Evolutionary conservation across 64 coral and sea anemone genomes (phyloP).

Genomic region (Pocillopora verrucosa): DNA sequence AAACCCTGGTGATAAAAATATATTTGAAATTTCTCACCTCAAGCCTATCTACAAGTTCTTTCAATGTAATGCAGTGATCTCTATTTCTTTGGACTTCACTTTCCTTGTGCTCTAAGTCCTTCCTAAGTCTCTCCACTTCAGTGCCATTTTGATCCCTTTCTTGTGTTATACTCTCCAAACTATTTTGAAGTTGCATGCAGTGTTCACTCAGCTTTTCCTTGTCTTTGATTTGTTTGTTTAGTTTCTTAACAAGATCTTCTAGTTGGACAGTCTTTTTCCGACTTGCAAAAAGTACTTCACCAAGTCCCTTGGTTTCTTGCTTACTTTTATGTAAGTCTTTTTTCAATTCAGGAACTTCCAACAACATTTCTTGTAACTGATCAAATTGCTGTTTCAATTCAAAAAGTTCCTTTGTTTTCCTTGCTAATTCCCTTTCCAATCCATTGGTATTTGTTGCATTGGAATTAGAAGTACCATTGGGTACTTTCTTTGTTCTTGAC

Average conservation of each 20-base stretch:
- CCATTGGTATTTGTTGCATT: background rate
- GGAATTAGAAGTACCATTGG: background rate
- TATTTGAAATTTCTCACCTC: background rate
- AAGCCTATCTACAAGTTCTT: constrained; percentile 29
- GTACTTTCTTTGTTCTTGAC: background rate
- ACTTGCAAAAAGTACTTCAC: constrained; percentile 43
- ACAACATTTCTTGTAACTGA: constrained; percentile 66
- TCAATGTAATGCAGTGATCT: constrained; percentile 11
- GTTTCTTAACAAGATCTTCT: constrained; percentile 26
- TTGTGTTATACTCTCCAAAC: background rate
- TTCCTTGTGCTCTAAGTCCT: background rate
- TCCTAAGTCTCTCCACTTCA: constrained; percentile 2
- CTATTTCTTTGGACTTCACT: constrained; percentile 26
- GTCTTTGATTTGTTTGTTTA: constrained; percentile 53
- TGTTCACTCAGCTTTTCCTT: constrained; percentile 12
- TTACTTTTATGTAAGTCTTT: constrained; percentile 65
- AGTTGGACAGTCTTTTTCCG: constrained; percentile 55
- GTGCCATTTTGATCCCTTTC: constrained; percentile 24
- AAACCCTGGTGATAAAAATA: background rate
- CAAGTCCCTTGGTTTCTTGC: constrained; percentile 60
- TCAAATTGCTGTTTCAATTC: constrained; percentile 52
- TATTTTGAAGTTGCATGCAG: constrained; percentile 3
- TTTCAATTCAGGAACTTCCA: constrained; percentile 72
- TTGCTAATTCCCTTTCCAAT: constrained; percentile 5
- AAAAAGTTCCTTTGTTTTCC: constrained; percentile 60